Evolutionary conservation across 2,888 invertebrate genomes (phyloP).

Genomic region (Ditula angustiorana): DNA sequence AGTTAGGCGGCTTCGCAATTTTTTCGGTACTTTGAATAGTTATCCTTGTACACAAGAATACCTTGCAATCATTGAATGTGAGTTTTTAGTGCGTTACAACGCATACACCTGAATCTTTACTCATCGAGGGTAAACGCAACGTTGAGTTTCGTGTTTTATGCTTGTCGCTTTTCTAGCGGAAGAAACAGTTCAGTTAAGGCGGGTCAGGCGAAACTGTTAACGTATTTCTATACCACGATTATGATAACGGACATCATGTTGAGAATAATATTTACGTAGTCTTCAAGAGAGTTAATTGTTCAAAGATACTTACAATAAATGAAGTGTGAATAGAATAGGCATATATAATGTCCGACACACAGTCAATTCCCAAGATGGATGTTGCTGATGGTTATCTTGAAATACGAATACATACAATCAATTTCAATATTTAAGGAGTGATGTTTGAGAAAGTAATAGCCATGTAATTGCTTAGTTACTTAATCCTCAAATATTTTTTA

Average conservation of each 20-base stretch:
- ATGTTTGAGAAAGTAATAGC: slow-evolving; percentile 15
- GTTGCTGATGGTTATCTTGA: neutral
- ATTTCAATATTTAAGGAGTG: slow-evolving; percentile 12
- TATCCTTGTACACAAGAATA: slow-evolving; percentile 14
- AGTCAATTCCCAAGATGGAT: too few species aligned
- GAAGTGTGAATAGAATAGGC: too few species aligned
- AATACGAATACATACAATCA: slow-evolving; percentile 1
- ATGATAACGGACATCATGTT: neutral
- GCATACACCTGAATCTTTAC: slow-evolving; percentile 3
- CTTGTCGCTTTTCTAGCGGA: slow-evolving; percentile 23
- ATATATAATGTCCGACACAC: too few species aligned
- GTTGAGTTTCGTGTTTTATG: slow-evolving; percentile 14
- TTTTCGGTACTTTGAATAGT: slow-evolving; percentile 15
- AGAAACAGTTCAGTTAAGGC: slow-evolving; percentile 11
- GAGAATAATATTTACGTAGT: too few species aligned
- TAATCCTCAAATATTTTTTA: slow-evolving; percentile 29
- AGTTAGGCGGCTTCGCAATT: neutral
- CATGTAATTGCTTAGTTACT: slow-evolving; percentile 12
- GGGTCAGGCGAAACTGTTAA: neutral
- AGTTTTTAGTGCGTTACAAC: slow-evolving; percentile 12
- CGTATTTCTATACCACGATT: neutral
- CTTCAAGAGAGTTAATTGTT: too few species aligned
- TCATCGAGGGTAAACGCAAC: slow-evolving; percentile 9
- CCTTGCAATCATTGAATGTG: slow-evolving; percentile 26
- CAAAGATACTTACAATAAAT: too few species aligned